These are phyloP conservation scores for Brachionus koreanus DNA, from an alignment of 1,140 invertebrate genomes.

Conservation along the genomic window DNA sequence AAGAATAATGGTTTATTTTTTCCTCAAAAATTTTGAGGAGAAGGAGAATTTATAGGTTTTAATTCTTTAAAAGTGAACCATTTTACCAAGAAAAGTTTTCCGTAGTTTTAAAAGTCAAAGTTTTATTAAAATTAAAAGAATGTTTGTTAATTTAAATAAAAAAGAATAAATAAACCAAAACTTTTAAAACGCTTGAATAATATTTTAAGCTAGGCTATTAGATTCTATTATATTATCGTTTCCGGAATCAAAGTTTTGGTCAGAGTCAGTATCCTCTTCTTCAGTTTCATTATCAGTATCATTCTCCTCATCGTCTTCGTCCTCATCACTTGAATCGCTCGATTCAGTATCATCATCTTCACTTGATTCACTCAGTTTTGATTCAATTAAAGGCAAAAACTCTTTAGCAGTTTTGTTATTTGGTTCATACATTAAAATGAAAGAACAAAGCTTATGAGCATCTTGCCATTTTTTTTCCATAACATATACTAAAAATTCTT, in stretches of 20 bases:
- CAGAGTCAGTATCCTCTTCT: conserved; percentile 2
- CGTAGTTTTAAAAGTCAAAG: too few relatives aligned
- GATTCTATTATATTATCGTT: neutral
- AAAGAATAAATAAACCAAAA: too few relatives aligned
- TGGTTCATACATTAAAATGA: conserved; percentile 44
- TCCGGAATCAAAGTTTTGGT: neutral
- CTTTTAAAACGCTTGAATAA: neutral
- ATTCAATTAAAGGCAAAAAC: conserved; percentile 30
- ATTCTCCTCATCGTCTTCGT: conserved; percentile 16
- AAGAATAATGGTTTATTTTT: too few relatives aligned
- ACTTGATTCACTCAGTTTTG: neutral
- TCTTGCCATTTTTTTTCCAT: conserved; percentile 34
- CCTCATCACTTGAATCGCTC: neutral
- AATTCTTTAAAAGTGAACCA: too few relatives aligned
- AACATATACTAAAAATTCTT: conserved; percentile 39
- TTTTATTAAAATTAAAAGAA: too few relatives aligned
- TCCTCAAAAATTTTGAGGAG: too few relatives aligned
- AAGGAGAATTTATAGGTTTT: too few relatives aligned
- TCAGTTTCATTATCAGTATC: conserved; percentile 1
- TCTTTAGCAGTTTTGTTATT: conserved; percentile 30
- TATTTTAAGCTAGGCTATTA: neutral
- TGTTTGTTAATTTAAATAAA: neutral
- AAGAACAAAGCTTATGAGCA: conserved; percentile 19
- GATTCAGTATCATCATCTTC: neutral
- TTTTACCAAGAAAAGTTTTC: too few relatives aligned